phyloP scores from a whole-genome alignment of 1,140 invertebrate species.

The Pararge aegeria region DNA sequence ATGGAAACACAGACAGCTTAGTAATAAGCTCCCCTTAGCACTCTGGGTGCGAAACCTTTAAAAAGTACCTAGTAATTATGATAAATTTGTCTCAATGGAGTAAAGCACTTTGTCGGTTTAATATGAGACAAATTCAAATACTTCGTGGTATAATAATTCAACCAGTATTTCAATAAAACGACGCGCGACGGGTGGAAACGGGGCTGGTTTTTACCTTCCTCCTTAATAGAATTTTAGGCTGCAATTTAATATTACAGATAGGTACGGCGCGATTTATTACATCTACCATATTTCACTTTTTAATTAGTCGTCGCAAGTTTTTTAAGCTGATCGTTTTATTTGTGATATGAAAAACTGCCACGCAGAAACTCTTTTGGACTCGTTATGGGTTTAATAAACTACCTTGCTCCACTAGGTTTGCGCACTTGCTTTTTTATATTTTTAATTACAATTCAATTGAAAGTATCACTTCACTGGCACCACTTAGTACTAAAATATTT shows the following conservation, averaged over 20 bases:
- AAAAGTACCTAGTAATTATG: background rate
- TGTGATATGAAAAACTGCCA: constrained; percentile 29
- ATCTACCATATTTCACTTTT: background rate
- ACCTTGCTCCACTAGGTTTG: too few species aligned
- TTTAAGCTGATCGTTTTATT: constrained; percentile 23
- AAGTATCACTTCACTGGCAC: too few species aligned
- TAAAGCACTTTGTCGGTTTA: constrained; percentile 13
- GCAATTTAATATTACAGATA: constrained; percentile 12
- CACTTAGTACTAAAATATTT: too few species aligned
- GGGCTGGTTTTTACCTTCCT: constrained; percentile 22
- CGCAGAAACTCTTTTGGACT: too few species aligned
- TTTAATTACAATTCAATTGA: too few species aligned
- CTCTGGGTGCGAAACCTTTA: too few species aligned
- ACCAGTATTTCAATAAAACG: constrained; percentile 26
- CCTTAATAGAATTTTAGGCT: constrained; percentile 11
- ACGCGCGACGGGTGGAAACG: constrained; percentile 13
- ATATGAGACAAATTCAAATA: constrained; percentile 20
- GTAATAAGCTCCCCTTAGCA: too few species aligned
- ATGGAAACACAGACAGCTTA: too few species aligned
- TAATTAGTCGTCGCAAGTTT: background rate
- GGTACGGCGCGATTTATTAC: background rate
- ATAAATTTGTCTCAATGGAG: background rate
- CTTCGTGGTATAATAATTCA: constrained; percentile 19
- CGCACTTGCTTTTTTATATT: too few species aligned
- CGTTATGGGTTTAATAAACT: too few species aligned